Evolutionary conservation across 2,888 invertebrate species (phyloP), one percentile per base, ranked within the genome.

Genomic region (Hoplodrina ambigua): DNA sequence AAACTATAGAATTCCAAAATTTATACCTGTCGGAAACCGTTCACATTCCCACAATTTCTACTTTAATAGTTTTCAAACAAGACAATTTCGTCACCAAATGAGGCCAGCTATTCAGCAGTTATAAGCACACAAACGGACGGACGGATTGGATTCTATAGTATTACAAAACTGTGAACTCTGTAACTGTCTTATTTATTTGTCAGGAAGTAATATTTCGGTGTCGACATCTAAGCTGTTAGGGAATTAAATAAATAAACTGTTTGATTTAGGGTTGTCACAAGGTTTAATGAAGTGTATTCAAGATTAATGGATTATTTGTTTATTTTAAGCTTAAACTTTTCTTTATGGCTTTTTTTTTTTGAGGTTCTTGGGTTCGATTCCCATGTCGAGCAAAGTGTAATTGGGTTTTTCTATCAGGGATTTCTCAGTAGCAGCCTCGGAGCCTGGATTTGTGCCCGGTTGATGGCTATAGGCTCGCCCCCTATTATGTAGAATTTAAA

Each of bases 151-250:
- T 71, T 37, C 30, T 61, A 70, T 46, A 57, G 61, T 68, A 17
- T 82, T 82, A 77, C 67, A 74, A 69, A 83, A 74, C 59, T n/a
- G 30, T 59, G 60, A 50, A 56, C 52, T 54, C 52, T 50, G 54
- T 66, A 41, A 65, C 56, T 59, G 50, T 62, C 61, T 41, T 49
- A 84, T 82, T 79, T 77, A 75, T 72, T 50, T 72, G 73, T 74
- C 82, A 87, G 90, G 89, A 91, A 89, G 85, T 80, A 49, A 83
- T 86, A 83, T 84, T 83, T 85, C 83, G 83, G 82, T 81, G 73
- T 83, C 84, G 80, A 88, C 88, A 88, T 90, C 90, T 89, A 90
- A 90, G 83, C 74, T 74, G 72, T 85, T 82, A 74, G 78, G 78
- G 59, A 71, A 86, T 82, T 72, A 87, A 89, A 90, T 72, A 87